Conservation (phyloP, 2,797 vertebrate species). For the Cryptoprocta ferox region DNA sequence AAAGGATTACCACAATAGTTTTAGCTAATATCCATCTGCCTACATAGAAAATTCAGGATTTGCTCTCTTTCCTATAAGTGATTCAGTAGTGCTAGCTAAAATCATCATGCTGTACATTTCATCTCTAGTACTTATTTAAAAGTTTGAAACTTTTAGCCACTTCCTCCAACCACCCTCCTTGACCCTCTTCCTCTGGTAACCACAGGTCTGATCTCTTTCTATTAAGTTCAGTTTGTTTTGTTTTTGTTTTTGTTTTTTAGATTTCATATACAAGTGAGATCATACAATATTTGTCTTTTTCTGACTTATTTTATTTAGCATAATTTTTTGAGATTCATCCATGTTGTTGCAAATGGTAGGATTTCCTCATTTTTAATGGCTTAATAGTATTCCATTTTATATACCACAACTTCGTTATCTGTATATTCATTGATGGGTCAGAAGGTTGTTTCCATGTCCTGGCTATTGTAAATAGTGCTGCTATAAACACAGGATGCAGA, state of each 20-base stretch:
- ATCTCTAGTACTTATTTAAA: background rate
- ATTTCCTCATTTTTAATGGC: background rate
- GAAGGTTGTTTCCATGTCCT: background rate
- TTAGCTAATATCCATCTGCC: background rate
- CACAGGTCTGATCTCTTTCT: background rate
- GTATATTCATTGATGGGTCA: background rate
- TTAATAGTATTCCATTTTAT: background rate
- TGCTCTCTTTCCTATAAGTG: background rate
- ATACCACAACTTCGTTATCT: no score
- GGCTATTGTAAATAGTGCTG: background rate
- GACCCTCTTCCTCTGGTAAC: background rate
- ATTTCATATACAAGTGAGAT: background rate
- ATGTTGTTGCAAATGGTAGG: background rate
- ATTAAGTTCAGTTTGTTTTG: background rate
- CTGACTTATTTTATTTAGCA: background rate
- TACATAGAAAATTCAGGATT: background rate
- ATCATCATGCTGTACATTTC: background rate
- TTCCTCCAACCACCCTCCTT: background rate
- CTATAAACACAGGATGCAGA: background rate
- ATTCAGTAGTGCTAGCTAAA: background rate
- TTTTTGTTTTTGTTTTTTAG: background rate
- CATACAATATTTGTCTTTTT: background rate
- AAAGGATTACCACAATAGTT: background rate
- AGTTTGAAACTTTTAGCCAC: background rate
- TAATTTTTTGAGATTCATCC: background rate